A percentile compares a stretch with the other conserved stretches of the same genome.
Conservation (phyloP, 2,797 vertebrate species). For the Diplodus sargus region DNA sequence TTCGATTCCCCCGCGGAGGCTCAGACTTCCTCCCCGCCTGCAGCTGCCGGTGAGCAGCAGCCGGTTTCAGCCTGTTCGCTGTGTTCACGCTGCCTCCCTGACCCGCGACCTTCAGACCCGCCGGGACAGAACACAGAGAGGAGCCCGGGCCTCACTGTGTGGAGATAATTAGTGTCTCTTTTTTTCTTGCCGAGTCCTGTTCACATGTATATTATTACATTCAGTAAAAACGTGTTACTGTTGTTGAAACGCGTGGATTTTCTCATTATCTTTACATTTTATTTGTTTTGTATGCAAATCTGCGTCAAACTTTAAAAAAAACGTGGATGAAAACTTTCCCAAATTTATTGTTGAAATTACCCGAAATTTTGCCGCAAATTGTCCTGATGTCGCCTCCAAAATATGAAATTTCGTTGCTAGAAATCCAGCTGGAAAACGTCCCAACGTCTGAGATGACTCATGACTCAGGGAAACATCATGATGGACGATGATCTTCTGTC, state of each 20-base stretch:
- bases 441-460: no score
- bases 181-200: not conserved
- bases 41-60: not conserved
- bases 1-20: not conserved
- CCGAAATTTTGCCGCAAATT: no score
- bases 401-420: no score
- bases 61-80: not conserved
- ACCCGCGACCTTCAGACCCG: slow-evolving; percentile 21
- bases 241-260: not conserved
- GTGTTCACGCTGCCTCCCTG: not conserved
- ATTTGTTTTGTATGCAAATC: no score
- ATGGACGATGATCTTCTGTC: no score
- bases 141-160: not conserved
- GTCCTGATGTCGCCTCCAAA: no score
- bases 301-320: no score
- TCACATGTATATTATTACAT: not conserved
- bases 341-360: no score
- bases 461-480: no score
- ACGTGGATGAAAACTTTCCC: no score
- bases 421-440: no score
- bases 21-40: not conserved
- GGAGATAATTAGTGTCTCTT: not conserved
- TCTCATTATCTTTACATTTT: not conserved
- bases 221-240: not conserved
- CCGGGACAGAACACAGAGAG: not conserved